A percentile compares a stretch with the other conserved stretches of the same genome.
These are phyloP conservation scores for Promerops cafer DNA, from an alignment of 2,113 vertebrate genomes.

Conservation along the genomic window DNA sequence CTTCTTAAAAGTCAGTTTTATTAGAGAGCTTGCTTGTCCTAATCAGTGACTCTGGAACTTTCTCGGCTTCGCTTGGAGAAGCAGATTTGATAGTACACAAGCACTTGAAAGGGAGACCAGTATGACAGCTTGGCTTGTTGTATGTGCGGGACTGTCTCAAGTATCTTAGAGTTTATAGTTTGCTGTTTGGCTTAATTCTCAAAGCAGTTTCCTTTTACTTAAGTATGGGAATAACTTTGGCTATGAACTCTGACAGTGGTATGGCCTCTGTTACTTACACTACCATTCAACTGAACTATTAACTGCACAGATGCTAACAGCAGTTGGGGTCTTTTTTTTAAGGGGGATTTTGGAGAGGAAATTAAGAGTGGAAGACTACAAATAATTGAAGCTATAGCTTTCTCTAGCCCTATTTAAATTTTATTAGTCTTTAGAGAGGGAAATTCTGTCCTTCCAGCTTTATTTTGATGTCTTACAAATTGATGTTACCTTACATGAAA, in stretches of 20 bases:
- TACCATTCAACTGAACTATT: background rate
- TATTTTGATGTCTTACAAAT: background rate
- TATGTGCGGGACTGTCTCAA: background rate
- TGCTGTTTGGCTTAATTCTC: conserved; percentile 37
- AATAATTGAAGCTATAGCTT: background rate
- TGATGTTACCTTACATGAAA: background rate
- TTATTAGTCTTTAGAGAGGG: background rate
- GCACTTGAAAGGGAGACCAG: background rate
- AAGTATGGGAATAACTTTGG: background rate
- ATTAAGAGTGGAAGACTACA: background rate
- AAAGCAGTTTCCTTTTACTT: conserved; percentile 36
- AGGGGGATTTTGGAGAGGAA: conserved; percentile 8
- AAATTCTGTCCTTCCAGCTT: background rate
- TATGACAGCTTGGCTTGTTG: background rate
- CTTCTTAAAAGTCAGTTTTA: background rate
- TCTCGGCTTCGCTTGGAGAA: background rate
- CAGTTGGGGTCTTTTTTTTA: background rate
- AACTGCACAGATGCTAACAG: conserved; percentile 7
- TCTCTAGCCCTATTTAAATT: background rate
- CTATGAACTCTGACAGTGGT: background rate
- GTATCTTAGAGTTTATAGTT: background rate
- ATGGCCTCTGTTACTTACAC: conserved; percentile 57
- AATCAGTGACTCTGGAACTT: background rate
- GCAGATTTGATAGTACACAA: background rate
- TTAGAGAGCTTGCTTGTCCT: background rate